Evolutionary conservation across 1,140 invertebrate species (phyloP).

Genomic region (Drosophila nigromelanica): DNA sequence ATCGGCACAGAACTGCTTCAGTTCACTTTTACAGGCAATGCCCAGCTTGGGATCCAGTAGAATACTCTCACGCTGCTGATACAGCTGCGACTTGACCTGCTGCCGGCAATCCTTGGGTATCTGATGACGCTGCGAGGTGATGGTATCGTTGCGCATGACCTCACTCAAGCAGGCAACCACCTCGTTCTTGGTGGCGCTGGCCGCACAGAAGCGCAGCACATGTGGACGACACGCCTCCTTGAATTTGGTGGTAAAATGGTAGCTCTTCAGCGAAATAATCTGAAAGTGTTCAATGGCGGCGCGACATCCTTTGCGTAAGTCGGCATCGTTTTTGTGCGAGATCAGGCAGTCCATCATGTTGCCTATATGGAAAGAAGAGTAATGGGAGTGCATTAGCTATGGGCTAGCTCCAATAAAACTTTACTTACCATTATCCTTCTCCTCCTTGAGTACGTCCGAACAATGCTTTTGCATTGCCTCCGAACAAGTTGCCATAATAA

Average conservation of each 20-base stretch:
- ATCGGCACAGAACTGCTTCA: constrained; percentile 89
- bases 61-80: constrained; percentile 94
- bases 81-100: constrained; percentile 94
- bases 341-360: constrained; percentile 98
- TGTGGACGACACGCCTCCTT: constrained; percentile 95
- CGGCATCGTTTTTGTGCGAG: constrained; percentile 94
- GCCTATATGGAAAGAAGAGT: constrained; percentile 63
- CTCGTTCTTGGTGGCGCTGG: constrained; percentile 91
- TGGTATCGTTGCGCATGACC: constrained; percentile 93
- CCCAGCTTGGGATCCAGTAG: constrained; percentile 92
- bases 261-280: constrained; percentile 96
- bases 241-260: constrained; percentile 97
- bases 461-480: constrained; percentile 93
- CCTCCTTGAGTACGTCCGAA: constrained; percentile 87
- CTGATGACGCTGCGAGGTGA: constrained; percentile 89
- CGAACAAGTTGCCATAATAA: constrained; percentile 92
- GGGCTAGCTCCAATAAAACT: background rate
- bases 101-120: constrained; percentile 94
- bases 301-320: constrained; percentile 91
- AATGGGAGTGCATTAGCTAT: background rate
- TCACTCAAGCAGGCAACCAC: constrained; percentile 96
- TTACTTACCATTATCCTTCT: constrained; percentile 87
- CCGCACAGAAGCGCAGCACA: constrained; percentile 92
- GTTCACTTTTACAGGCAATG: constrained; percentile 90
- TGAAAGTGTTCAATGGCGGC: constrained; percentile 97